A percentile compares a stretch with the other conserved stretches of the same genome.
These are phyloP conservation scores for Ormyrus pomaceus DNA, from an alignment of 2,888 invertebrate genomes.

Conservation along the genomic window DNA sequence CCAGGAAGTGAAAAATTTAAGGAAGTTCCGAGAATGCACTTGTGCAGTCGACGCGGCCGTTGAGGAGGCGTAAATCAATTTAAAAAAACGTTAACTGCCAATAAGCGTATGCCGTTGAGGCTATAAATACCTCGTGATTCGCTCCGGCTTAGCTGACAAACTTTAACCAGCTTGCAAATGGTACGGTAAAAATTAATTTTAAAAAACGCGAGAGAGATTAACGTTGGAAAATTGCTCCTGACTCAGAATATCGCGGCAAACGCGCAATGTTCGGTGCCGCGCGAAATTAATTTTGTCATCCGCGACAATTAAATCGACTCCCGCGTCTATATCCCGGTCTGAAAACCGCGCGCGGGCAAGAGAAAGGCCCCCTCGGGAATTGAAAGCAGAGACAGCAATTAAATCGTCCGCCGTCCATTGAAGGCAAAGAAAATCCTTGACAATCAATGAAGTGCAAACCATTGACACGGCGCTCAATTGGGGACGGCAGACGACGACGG, in stretches of 20 bases:
- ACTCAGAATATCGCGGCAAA: background rate
- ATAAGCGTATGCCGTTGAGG: background rate
- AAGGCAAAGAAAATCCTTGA: conserved; percentile 51
- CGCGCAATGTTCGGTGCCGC: no score
- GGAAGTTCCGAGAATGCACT: background rate
- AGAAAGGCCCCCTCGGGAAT: background rate
- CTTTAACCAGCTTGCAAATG: no score
- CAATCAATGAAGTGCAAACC: conserved; percentile 57
- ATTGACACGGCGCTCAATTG: conserved; percentile 26
- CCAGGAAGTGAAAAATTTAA: no score
- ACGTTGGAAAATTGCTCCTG: background rate
- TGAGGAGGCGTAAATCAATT: background rate
- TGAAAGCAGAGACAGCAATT: conserved; percentile 28
- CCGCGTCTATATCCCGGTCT: background rate
- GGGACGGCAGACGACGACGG: background rate
- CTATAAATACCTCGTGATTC: background rate
- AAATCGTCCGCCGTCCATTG: conserved; percentile 28
- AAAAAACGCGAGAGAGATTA: no score
- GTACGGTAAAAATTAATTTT: no score
- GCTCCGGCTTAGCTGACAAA: no score
- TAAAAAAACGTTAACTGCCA: background rate
- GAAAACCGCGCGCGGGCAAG: background rate
- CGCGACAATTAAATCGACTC: conserved; percentile 1
- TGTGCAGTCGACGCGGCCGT: no score
- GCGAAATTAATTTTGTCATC: background rate